Base-by-base conservation (phyloP, 2,888 invertebrate genomes). In the Cephonodes hylas region DNA sequence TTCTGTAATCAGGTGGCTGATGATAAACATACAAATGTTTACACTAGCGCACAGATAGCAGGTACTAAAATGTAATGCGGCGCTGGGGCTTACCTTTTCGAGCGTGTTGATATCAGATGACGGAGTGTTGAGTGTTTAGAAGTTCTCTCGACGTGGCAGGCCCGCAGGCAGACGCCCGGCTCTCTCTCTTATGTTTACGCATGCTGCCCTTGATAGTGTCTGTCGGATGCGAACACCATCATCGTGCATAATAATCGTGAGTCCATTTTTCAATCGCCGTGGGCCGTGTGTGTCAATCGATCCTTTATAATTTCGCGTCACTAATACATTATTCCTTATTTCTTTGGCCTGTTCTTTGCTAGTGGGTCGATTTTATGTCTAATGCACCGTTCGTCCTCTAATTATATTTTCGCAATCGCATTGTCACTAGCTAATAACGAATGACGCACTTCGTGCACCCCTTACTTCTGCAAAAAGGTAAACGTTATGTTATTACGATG, bases 291-390 rank as follows among this genome's bases (percentile, higher is more conserved):
- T 81, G 75, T 81, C 81, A 84, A 90, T 90, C 91, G 86, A 91
- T 91, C 90, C 86, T 90, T 85, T 77, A 77, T 78, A 75, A 79
- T 83, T 81, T 75, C 79, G 82, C 77, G 79, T 82, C 83, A 85
- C 84, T 88, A 89, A 90, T 88, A 89, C 92, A 92, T 92, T 73
- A 53, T 53, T 53, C 53, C 83, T 92, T 89, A 84, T 77, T 86
- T 92, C 90, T 91, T 91, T 92, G 91, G 92, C 87, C 86, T 89
- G 81, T 84, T 86, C 84, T 87, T 91, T 89, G 89, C 88, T 89
- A 83, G 85, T 83, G 78, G 75, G 83, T 86, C 79, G 80, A 81
- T 79, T 79, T 79, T 80, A 76, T 74, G 61, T 64, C 69, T 79
- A 80, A 79, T 80, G 81, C 74, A 80, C 80, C 77, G 81, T 81